Conservation (phyloP, 1,140 invertebrate species). For the Heterodera schachtii region DNA sequence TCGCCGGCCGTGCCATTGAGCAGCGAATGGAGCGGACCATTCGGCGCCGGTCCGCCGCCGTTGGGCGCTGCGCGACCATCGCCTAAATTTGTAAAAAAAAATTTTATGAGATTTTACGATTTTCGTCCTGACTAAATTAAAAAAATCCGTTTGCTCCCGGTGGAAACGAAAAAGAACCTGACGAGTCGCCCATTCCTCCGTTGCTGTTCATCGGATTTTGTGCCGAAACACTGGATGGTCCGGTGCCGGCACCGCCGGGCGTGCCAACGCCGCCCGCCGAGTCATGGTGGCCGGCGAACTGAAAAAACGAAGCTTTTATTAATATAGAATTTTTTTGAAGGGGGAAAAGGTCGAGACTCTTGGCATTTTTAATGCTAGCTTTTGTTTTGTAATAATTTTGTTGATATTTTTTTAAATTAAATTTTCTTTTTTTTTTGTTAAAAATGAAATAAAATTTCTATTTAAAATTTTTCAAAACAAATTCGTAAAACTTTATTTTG, state of each 20-base stretch:
- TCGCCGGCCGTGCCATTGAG: slow-evolving; percentile 15
- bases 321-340: too few species aligned
- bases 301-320: neutral
- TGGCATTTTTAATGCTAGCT: too few species aligned
- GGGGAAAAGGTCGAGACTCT: too few species aligned
- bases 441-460: too few species aligned
- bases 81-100: neutral
- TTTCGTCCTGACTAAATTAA: too few species aligned
- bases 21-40: slow-evolving; percentile 14
- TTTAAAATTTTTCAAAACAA: too few species aligned
- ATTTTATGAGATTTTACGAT: neutral
- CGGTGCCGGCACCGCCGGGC: slow-evolving; percentile 1
- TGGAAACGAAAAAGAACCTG: too few species aligned
- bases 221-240: neutral
- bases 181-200: neutral
- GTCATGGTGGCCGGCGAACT: neutral
- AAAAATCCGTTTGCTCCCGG: too few species aligned
- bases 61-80: neutral
- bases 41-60: slow-evolving; percentile 1
- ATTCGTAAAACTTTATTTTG: too few species aligned
- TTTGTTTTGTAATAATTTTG: too few species aligned
- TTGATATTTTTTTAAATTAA: too few species aligned
- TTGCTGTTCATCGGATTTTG: neutral
- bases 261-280: neutral
- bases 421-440: too few species aligned